Evolutionary conservation across 2,113 vertebrate genomes (phyloP).

Genomic region (Oreochromis aureus): DNA sequence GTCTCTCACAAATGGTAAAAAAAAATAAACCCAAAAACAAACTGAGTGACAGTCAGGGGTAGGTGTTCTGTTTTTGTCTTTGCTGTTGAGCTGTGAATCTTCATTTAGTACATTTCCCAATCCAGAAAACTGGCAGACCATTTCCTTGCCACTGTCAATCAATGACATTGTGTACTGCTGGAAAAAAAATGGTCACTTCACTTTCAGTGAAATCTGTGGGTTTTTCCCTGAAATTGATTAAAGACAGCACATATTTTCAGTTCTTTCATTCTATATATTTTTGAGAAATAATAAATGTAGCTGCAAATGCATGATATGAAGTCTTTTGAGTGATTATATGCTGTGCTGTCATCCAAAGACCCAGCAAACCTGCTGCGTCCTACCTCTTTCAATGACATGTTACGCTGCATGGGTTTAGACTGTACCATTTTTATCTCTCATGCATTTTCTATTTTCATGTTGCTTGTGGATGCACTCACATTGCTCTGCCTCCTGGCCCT

Average conservation of each 20-base stretch:
- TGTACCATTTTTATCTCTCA: background rate
- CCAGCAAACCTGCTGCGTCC: background rate
- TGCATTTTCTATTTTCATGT: background rate
- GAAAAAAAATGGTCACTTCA: background rate
- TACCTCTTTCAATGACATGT: background rate
- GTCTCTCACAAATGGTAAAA: background rate
- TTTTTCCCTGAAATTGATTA: background rate
- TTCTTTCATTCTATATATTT: background rate
- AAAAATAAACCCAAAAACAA: background rate
- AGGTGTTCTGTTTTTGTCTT: background rate
- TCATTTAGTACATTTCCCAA: conserved; percentile 12
- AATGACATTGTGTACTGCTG: background rate
- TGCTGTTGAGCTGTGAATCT: conserved; percentile 7
- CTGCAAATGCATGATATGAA: background rate
- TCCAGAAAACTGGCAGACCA: background rate
- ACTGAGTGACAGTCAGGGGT: background rate
- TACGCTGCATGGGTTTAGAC: background rate
- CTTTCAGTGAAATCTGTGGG: background rate
- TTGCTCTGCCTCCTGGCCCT: background rate
- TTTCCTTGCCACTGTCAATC: conserved; percentile 17
- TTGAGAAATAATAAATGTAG: background rate
- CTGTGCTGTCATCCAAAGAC: conserved; percentile 13
- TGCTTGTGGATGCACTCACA: background rate
- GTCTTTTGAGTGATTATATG: background rate
- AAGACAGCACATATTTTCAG: background rate